phyloP scores from a whole-genome alignment of 2,888 invertebrate genomes.

The Leucophenga montana region DNA sequence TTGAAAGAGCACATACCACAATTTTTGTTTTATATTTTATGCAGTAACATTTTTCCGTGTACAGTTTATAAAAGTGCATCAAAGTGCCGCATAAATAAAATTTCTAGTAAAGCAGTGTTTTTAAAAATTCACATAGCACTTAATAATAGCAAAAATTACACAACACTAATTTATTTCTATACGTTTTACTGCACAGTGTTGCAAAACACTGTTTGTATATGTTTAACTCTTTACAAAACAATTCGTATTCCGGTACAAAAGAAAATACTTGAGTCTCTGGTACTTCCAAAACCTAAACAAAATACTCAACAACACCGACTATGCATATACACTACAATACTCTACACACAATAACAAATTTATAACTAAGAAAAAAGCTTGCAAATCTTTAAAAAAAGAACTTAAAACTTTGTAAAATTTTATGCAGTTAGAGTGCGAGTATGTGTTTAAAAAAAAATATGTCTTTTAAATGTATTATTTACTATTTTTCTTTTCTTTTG shows the following conservation, averaged over 20 bases:
- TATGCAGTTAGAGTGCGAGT: not conserved
- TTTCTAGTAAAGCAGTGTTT: too few relatives aligned
- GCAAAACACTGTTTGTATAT: too few relatives aligned
- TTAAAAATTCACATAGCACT: too few relatives aligned
- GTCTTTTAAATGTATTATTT: not conserved
- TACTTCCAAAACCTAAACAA: constrained; percentile 39
- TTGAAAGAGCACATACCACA: too few relatives aligned
- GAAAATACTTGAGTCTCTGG: constrained; percentile 63
- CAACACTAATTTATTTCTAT: too few relatives aligned
- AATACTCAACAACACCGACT: constrained; percentile 61
- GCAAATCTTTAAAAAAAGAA: constrained; percentile 42
- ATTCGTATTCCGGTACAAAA: too few relatives aligned
- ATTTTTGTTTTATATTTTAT: too few relatives aligned
- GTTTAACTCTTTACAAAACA: not conserved
- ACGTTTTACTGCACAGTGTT: too few relatives aligned
- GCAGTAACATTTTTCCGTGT: too few relatives aligned
- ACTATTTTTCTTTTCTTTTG: not conserved
- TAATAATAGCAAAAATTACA: too few relatives aligned
- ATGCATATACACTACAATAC: constrained; percentile 20
- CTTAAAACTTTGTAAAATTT: constrained; percentile 11
- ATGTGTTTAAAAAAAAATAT: too few relatives aligned
- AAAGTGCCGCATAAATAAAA: not conserved
- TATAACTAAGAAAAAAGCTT: constrained; percentile 45
- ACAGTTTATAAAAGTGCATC: too few relatives aligned
- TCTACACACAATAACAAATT: constrained; percentile 17